These are phyloP conservation scores for Danio tinwini DNA, from an alignment of 2,797 vertebrate species.

Conservation along the genomic window DNA sequence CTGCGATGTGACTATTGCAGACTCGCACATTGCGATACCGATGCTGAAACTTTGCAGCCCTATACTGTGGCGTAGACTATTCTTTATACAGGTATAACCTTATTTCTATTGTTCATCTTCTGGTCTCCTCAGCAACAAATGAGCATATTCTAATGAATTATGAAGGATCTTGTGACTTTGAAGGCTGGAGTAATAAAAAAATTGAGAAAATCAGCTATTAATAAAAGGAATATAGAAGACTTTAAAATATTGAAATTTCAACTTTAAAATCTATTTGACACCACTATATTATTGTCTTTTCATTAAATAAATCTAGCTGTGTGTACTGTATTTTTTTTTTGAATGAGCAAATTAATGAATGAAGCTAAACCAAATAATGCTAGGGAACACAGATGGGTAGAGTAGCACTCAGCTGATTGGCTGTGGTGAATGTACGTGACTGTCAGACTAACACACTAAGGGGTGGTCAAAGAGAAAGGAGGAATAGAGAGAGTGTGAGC, in stretches of 20 bases:
- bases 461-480: neutral
- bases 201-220: neutral
- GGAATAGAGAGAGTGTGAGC: constrained; percentile 11
- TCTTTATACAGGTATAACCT: too few species aligned
- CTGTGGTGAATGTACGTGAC: constrained; percentile 16
- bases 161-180: neutral
- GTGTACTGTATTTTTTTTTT: neutral
- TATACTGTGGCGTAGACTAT: too few species aligned
- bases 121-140: neutral
- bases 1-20: too few species aligned
- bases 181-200: too few species aligned
- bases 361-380: neutral
- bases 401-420: neutral
- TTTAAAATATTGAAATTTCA: too few species aligned
- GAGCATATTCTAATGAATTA: neutral
- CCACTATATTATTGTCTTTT: too few species aligned
- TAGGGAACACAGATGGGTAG: neutral
- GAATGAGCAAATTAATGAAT: neutral
- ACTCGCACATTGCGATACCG: too few species aligned
- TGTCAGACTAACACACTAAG: constrained; percentile 3
- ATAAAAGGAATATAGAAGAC: neutral
- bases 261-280: too few species aligned
- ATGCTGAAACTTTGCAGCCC: too few species aligned
- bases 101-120: too few species aligned
- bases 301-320: too few species aligned